Conservation (phyloP, 35 echinoderm and acorn worm species). For the Lytechinus pictus region DNA sequence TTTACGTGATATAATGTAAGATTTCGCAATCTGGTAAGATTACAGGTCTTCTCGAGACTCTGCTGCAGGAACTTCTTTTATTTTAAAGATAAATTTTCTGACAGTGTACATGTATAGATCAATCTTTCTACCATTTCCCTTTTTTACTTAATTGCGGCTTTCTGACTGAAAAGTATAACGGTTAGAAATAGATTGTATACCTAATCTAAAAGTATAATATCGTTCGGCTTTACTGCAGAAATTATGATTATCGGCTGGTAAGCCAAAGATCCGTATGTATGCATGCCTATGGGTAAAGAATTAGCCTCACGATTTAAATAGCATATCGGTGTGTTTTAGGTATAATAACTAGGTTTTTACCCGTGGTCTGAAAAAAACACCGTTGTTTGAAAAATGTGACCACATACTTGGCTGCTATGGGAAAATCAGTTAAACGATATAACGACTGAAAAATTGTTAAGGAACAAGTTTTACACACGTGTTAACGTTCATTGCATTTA, state of each 20-base stretch:
- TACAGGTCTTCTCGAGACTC: too few species aligned
- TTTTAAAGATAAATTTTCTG: too few species aligned
- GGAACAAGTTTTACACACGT: too few species aligned
- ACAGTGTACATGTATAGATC: neutral
- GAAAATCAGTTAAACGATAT: neutral
- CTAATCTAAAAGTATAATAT: too few species aligned
- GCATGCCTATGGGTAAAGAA: neutral
- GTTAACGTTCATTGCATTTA: neutral
- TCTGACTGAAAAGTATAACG: neutral
- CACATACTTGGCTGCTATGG: neutral
- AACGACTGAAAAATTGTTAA: too few species aligned
- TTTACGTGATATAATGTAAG: too few species aligned
- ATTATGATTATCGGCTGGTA: neutral
- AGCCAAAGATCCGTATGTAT: neutral
- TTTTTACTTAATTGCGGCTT: neutral
- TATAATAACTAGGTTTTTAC: neutral
- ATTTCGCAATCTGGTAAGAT: too few species aligned
- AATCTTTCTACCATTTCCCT: neutral
- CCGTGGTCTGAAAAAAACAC: neutral
- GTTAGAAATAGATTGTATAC: too few species aligned
- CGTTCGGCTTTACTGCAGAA: too few species aligned
- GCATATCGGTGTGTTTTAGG: neutral
- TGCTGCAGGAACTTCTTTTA: too few species aligned
- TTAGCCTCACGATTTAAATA: neutral
- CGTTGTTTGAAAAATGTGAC: neutral